A percentile compares a stretch with the other conserved stretches of the same genome.
Evolutionary conservation across 2,888 invertebrate genomes (phyloP).

Genomic region (Drosophila glabriapex): DNA sequence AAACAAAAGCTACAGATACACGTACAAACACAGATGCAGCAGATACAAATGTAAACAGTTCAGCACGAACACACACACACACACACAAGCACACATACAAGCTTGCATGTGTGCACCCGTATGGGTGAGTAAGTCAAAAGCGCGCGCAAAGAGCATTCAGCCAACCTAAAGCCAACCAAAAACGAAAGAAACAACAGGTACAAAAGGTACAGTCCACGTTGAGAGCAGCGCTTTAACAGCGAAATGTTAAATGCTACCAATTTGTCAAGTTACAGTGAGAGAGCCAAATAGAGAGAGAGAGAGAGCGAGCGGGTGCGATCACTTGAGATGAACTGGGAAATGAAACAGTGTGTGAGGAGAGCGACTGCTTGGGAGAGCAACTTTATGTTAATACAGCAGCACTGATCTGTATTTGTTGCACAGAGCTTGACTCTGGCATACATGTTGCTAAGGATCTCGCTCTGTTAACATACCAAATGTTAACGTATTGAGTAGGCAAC

Average conservation of each 20-base stretch:
- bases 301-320: background rate
- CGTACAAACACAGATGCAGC: conserved; percentile 47
- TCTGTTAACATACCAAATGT: background rate
- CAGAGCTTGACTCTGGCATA: background rate
- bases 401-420: background rate
- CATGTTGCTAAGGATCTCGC: background rate
- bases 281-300: background rate
- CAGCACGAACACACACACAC: conserved; percentile 20
- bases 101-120: conserved; percentile 1
- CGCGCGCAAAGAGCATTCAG: conserved; percentile 75
- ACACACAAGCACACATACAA: background rate
- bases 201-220: conserved; percentile 73
- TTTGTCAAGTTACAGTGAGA: conserved; percentile 7
- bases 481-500: background rate
- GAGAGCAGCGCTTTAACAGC: conserved; percentile 34
- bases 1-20: conserved; percentile 50
- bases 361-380: background rate
- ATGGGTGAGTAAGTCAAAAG: conserved; percentile 56
- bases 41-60: conserved; percentile 56
- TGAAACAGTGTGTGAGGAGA: conserved; percentile 11
- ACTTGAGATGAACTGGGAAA: conserved; percentile 5
- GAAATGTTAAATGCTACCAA: conserved; percentile 30
- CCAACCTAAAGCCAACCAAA: conserved; percentile 53
- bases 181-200: conserved; percentile 68
- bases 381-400: background rate